A percentile compares a stretch with the other conserved stretches of the same genome.
These are phyloP conservation scores for Corythornis madagascariensis DNA, from an alignment of 2,113 vertebrate genomes.

Conservation along the genomic window DNA sequence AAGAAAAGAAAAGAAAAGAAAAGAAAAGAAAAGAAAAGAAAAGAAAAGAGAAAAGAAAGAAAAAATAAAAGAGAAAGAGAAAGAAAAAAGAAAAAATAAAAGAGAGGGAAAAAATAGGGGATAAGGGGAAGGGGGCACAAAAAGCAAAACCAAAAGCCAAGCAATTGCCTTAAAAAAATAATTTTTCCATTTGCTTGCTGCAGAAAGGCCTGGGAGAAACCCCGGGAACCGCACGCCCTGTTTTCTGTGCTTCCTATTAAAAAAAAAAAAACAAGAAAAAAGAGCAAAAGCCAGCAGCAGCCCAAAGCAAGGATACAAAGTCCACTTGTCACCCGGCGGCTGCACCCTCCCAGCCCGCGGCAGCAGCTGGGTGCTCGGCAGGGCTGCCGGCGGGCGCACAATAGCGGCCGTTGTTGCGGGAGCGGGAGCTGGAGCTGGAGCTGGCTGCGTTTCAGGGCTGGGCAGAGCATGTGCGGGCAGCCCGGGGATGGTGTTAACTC, in stretches of 20 bases:
- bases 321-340: slow-evolving; percentile 27
- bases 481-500: background rate
- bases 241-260: too few species aligned
- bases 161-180: slow-evolving; percentile 16
- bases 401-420: slow-evolving; percentile 29
- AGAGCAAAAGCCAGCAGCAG: background rate
- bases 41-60: background rate
- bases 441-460: slow-evolving; percentile 29
- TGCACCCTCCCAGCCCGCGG: background rate
- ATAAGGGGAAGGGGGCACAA: background rate
- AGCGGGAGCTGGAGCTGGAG: background rate
- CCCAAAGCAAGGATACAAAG: background rate
- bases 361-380: slow-evolving; percentile 11
- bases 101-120: background rate
- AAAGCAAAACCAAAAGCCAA: background rate
- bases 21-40: too few species aligned
- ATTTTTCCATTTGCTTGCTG: background rate
- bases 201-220: background rate
- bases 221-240: too few species aligned
- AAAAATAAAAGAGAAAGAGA: too few species aligned
- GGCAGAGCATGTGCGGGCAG: background rate
- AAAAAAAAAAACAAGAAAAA: background rate
- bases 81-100: rapidly evolving
- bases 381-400: background rate
- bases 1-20: too few species aligned